phyloP scores from a whole-genome alignment of 2,113 vertebrate species.

The Mustelus asterias region DNA sequence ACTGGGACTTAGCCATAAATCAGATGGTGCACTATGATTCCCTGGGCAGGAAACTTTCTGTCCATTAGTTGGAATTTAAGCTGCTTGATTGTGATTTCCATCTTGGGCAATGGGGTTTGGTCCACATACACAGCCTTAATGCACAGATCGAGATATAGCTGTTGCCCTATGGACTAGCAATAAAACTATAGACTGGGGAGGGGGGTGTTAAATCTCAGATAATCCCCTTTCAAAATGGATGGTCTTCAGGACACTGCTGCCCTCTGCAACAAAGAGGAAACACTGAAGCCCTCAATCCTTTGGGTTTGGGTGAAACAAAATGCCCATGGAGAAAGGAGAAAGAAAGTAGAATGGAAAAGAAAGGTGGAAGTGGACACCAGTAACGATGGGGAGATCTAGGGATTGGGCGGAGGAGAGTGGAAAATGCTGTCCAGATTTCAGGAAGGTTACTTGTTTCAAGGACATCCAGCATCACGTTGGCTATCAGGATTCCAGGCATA shows the following conservation, averaged over 20 bases:
- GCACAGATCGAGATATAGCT: neutral
- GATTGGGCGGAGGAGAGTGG: neutral
- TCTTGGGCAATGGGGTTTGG: neutral
- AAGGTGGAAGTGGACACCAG: neutral
- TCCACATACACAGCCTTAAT: neutral
- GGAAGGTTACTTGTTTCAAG: neutral
- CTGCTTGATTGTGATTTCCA: neutral
- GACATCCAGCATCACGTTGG: neutral
- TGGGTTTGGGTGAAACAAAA: neutral
- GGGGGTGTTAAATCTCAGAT: neutral
- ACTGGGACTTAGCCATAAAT: neutral
- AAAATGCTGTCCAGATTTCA: neutral
- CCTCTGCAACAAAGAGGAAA: neutral
- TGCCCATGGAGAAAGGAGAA: neutral
- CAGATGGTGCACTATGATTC: neutral
- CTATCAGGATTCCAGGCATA: neutral
- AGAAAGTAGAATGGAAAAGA: neutral
- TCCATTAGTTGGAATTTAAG: neutral
- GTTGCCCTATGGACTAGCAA: neutral
- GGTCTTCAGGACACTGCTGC: neutral
- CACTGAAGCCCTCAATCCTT: neutral
- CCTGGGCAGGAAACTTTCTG: neutral
- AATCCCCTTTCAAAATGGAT: neutral
- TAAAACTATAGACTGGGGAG: neutral
- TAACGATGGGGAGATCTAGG: neutral